These are phyloP conservation scores for Perithous albicinctus DNA, from an alignment of 2,888 invertebrate species.

Conservation along the genomic window DNA sequence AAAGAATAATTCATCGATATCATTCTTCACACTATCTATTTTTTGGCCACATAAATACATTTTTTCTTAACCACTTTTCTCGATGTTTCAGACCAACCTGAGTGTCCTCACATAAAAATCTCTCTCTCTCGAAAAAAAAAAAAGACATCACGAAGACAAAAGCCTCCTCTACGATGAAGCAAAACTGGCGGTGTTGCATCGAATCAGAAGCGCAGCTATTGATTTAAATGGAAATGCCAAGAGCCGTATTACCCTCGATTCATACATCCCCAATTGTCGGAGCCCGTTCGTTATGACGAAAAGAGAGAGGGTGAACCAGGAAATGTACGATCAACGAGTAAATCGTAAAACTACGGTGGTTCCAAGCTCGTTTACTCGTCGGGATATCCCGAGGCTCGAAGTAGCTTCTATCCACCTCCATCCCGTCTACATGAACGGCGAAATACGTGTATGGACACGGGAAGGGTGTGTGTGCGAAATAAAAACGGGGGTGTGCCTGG, in stretches of 20 bases:
- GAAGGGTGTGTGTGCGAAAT: conserved; percentile 17
- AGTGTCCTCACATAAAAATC: too few relatives aligned
- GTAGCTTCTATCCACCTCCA: neutral
- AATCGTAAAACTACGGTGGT: conserved; percentile 20
- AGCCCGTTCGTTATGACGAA: conserved; percentile 12
- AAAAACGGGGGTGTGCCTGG: conserved; percentile 61
- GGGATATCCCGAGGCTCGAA: neutral
- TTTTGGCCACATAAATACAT: too few relatives aligned
- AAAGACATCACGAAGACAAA: too few relatives aligned
- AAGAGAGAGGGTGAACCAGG: conserved; percentile 7
- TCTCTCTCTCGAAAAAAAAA: too few relatives aligned
- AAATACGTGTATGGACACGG: neutral
- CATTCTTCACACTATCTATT: too few relatives aligned
- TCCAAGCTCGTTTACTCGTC: conserved; percentile 3
- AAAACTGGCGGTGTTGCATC: too few relatives aligned
- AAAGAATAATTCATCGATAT: too few relatives aligned
- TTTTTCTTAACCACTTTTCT: too few relatives aligned
- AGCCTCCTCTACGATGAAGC: too few relatives aligned
- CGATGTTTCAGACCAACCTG: too few relatives aligned
- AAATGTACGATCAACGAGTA: conserved; percentile 16
- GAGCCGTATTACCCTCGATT: conserved; percentile 12
- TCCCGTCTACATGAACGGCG: neutral
- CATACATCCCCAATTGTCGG: neutral
- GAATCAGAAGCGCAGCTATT: neutral
- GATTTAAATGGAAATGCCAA: conserved; percentile 5